Evolutionary conservation across 2,113 vertebrate species (phyloP).

Genomic region (Charadrius vociferus): DNA sequence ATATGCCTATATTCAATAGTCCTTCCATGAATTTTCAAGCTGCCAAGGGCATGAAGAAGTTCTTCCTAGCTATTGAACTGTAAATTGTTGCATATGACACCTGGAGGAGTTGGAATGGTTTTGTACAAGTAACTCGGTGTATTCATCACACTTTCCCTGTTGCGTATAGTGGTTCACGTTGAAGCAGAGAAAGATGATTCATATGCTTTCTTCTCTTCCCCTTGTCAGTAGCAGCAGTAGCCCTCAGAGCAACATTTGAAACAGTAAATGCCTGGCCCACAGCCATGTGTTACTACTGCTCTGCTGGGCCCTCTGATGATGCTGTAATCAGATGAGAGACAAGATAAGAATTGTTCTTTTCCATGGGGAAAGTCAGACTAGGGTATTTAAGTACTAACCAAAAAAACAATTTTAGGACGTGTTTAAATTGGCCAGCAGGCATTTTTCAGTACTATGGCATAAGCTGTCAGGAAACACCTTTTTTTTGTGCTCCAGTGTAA

Average conservation of each 20-base stretch:
- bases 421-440: neutral
- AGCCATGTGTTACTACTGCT: neutral
- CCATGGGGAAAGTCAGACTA: neutral
- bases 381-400: neutral
- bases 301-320: neutral
- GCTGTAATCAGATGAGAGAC: neutral
- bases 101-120: neutral
- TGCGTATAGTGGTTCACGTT: neutral
- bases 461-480: neutral
- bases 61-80: constrained; percentile 16
- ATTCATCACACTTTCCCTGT: neutral
- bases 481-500: neutral
- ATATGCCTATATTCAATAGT: neutral
- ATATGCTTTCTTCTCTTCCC: neutral
- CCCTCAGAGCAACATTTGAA: neutral
- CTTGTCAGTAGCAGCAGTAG: neutral
- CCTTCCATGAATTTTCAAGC: constrained; percentile 22
- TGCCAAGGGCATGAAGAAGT: neutral
- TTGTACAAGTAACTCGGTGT: constrained; percentile 8
- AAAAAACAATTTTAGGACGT: neutral
- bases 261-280: neutral
- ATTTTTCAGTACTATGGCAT: neutral
- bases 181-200: constrained; percentile 6
- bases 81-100: constrained; percentile 40
- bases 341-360: neutral